Evolutionary conservation across 2,113 vertebrate species (phyloP).

Genomic region (Psettodes erumei): DNA sequence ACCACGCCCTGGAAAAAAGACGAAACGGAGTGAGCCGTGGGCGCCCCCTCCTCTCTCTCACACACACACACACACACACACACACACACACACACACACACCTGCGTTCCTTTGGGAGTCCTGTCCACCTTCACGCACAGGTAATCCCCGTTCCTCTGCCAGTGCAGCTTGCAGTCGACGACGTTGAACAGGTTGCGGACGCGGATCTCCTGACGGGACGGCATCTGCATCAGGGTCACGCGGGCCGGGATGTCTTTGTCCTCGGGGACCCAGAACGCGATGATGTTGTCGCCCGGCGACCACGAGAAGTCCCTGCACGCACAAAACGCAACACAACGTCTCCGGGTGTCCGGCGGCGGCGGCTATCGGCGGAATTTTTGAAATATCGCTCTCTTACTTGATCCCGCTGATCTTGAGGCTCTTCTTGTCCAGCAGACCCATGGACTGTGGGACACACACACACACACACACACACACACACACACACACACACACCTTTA

Average conservation of each 20-base stretch:
- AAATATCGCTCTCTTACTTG: constrained; percentile 90
- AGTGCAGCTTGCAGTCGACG: constrained; percentile 97
- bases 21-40: no score
- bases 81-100: no score
- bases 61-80: no score
- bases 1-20: constrained; percentile 90
- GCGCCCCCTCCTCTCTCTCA: accelerated
- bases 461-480: no score
- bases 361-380: no score
- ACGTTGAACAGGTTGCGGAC: constrained; percentile 98
- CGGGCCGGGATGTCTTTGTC: constrained; percentile 98
- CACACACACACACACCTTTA: no score
- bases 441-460: constrained; percentile 90
- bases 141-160: constrained; percentile 98
- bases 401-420: constrained; percentile 97
- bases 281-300: constrained; percentile 98
- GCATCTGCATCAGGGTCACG: constrained; percentile 97
- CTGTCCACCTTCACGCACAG: constrained; percentile 97
- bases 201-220: constrained; percentile 94
- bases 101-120: constrained; percentile 96
- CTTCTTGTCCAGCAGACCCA: constrained; percentile 98
- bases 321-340: no score
- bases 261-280: constrained; percentile 98
- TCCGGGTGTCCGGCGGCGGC: no score
- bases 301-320: constrained; percentile 94